phyloP scores from a whole-genome alignment of 2,888 invertebrate species.

The Nephrotoma guestfalica region DNA sequence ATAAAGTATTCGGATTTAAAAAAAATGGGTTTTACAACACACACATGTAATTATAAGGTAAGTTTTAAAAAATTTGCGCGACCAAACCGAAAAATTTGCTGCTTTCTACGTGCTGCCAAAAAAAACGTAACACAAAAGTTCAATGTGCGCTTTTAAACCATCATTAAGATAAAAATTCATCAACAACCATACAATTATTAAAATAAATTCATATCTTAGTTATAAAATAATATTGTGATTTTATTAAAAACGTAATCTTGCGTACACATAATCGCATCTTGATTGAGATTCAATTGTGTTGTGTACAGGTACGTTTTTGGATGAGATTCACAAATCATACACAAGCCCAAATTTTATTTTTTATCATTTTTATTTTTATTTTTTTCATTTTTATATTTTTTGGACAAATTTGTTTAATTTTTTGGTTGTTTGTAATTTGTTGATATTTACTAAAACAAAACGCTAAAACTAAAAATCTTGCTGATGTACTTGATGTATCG shows the following conservation, averaged over 20 bases:
- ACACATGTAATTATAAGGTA: background rate
- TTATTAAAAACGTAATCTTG: background rate
- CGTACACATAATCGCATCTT: background rate
- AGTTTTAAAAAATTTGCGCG: background rate
- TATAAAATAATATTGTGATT: background rate
- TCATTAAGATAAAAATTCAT: background rate
- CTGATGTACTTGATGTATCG: background rate
- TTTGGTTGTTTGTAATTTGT: constrained; percentile 6
- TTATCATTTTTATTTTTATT: constrained; percentile 6
- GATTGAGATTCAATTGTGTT: background rate
- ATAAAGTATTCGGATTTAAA: background rate
- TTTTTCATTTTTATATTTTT: constrained; percentile 4
- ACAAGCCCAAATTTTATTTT: background rate
- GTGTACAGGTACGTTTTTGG: background rate
- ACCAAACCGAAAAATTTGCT: background rate
- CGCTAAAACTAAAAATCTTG: background rate
- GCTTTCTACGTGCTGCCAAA: background rate
- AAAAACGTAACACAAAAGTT: background rate
- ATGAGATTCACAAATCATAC: background rate
- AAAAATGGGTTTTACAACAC: background rate
- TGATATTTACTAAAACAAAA: background rate
- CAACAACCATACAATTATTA: background rate
- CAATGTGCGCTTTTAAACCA: background rate
- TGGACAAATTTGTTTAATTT: background rate
- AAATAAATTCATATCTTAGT: background rate